Evolutionary conservation across 2,888 invertebrate species (phyloP).

Genomic region (Acanthopleura granulata): DNA sequence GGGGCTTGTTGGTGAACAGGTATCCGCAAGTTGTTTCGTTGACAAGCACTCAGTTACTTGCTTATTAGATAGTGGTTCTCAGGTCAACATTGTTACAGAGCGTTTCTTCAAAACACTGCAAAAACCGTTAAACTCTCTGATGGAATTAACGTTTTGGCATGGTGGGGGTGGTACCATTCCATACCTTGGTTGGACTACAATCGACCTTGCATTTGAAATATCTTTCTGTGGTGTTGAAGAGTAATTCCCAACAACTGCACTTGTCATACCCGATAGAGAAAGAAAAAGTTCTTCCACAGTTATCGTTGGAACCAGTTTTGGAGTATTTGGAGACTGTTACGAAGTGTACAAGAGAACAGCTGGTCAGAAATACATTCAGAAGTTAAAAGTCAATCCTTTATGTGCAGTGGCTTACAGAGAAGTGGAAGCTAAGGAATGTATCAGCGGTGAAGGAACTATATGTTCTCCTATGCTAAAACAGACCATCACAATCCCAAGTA

Average conservation of each 20-base stretch:
- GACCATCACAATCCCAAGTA: neutral
- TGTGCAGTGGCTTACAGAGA: constrained; percentile 4
- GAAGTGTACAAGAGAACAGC: neutral
- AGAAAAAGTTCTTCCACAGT: neutral
- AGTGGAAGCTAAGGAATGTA: constrained; percentile 3
- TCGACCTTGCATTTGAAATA: constrained; percentile 9
- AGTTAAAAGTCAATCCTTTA: neutral
- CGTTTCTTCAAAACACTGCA: constrained; percentile 4
- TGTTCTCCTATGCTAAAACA: neutral
- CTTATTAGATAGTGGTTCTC: constrained; percentile 1
- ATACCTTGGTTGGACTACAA: neutral
- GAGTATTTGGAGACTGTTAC: constrained; percentile 10
- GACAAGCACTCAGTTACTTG: constrained; percentile 12
- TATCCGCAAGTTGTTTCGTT: constrained; percentile 9
- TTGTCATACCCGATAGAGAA: constrained; percentile 10
- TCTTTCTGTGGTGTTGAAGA: constrained; percentile 9
- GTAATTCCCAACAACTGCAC: neutral
- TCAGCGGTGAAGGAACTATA: neutral
- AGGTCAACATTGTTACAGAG: constrained; percentile 8
- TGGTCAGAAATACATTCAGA: constrained; percentile 14
- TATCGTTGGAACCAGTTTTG: constrained; percentile 8
- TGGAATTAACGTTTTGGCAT: constrained; percentile 6
- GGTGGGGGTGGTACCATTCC: constrained; percentile 1
- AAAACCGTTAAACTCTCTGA: neutral
- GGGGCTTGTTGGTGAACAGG: constrained; percentile 17